Base-by-base conservation (phyloP, 2,888 invertebrate genomes). In the Lobophora halterata region DNA sequence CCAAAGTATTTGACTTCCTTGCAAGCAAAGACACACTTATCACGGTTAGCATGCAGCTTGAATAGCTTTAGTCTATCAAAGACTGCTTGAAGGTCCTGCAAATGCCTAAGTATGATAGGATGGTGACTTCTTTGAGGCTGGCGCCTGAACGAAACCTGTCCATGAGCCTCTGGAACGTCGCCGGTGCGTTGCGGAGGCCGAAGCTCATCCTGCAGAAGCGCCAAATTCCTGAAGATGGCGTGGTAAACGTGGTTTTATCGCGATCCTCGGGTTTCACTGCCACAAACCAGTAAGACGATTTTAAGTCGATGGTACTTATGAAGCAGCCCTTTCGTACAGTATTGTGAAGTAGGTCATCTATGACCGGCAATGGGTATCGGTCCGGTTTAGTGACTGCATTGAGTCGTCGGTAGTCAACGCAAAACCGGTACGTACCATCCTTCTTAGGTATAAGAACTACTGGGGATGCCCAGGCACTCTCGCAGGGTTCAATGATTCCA, bases 1-100 rank as follows among this genome's bases (percentile, higher is more conserved):
- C 61, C 59, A 4, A 62, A 27, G 11, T 58, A 62, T 21, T 56
- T 58, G 1, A 58, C 35, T 3, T 20, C 26, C 2, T 42, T 8
- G 9, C 51, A 52, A 3, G 39, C 29, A 13, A 60, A 62, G 5
- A 29, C 27, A 10, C 57, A 55, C 26, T 61, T 64, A 0, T 26
- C 9, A 13, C 9, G 19, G 24, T 59, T 60, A 1, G 26, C 47
- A n/a, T 16, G 16, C 1, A 64, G 35, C 3, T 57, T 57, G 16
- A 25, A 38, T 4, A 42, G 27, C 20, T 12, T 24, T 3, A 58
- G 4, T 8, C 19, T 47, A 1, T 16, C 10, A 6, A 58, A 31
- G 5, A 58, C 48, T 1, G 33, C 20, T 3, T 41, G 3, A 3
- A 47, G 10, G 12, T 50, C 42, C 3, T 2, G 1, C 2, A 47